A percentile compares a stretch with the other conserved stretches of the same genome.
phyloP scores from a whole-genome alignment of 2,797 vertebrate species.

The Sebastes paucispinis region DNA sequence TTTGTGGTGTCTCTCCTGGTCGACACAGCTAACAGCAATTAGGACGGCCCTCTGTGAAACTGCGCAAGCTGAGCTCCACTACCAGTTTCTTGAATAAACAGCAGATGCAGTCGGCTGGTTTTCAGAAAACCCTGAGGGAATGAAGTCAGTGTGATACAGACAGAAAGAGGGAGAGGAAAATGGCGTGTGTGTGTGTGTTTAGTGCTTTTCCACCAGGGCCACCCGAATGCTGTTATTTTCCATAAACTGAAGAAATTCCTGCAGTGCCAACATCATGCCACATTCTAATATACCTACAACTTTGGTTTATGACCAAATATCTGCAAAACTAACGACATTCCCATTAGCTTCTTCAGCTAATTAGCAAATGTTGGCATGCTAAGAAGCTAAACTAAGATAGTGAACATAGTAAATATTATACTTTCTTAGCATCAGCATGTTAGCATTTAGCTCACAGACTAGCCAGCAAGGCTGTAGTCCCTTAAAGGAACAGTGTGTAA shows the following conservation, averaged over 20 bases:
- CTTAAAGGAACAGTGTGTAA: no score
- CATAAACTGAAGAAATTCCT: background rate
- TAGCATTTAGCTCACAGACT: background rate
- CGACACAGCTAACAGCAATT: constrained; percentile 4
- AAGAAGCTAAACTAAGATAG: background rate
- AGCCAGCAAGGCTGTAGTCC: background rate
- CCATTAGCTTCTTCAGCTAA: background rate
- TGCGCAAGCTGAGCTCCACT: background rate
- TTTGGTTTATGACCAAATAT: background rate
- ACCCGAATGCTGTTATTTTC: background rate
- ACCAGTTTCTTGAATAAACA: constrained; percentile 49
- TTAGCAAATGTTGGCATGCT: background rate
- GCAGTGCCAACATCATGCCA: background rate
- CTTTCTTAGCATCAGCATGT: background rate
- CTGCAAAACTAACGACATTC: background rate
- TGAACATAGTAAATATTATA: background rate
- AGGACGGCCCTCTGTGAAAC: constrained; percentile 14
- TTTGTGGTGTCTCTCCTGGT: background rate
- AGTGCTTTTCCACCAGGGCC: background rate
- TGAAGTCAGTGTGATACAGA: constrained; percentile 10
- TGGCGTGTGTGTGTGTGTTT: background rate
- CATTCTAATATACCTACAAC: background rate
- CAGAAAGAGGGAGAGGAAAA: background rate
- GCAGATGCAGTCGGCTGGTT: constrained; percentile 48
- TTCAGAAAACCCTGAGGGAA: constrained; percentile 35